These are phyloP conservation scores for Chanos chanos DNA, from an alignment of 2,797 vertebrate genomes.

Conservation along the genomic window DNA sequence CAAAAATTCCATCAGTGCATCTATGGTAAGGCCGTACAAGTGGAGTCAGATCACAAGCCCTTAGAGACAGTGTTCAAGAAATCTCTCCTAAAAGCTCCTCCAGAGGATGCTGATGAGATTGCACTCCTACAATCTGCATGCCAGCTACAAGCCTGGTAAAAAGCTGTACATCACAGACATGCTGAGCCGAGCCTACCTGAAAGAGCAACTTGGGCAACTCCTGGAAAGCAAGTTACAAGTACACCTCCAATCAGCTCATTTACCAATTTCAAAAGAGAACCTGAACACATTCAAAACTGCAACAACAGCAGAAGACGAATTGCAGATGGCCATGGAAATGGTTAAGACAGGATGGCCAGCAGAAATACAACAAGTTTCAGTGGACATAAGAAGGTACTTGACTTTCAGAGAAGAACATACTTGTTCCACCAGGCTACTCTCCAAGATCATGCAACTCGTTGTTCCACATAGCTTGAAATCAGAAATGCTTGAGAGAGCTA, in stretches of 20 bases:
- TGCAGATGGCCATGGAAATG: background rate
- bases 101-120: too few species aligned
- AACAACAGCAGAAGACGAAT: slow-evolving; percentile 25
- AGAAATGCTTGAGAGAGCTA: slow-evolving; percentile 19
- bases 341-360: slow-evolving; percentile 21
- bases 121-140: too few species aligned
- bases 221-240: too few species aligned
- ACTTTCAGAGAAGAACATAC: slow-evolving; percentile 22
- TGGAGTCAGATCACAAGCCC: too few species aligned
- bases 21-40: too few species aligned
- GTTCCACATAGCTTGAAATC: slow-evolving; percentile 20
- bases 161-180: too few species aligned
- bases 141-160: too few species aligned
- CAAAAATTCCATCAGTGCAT: slow-evolving; percentile 33
- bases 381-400: slow-evolving; percentile 16
- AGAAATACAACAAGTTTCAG: background rate
- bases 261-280: background rate
- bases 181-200: too few species aligned
- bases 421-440: slow-evolving; percentile 11
- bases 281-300: background rate
- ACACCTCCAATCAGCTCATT: background rate
- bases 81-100: too few species aligned
- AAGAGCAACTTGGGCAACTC: slow-evolving; percentile 1
- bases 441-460: slow-evolving; percentile 14
- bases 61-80: too few species aligned